A percentile compares a stretch with the other conserved stretches of the same genome.
These are phyloP conservation scores for Apogon talboti DNA, from an alignment of 2,797 vertebrate genomes.

Conservation along the genomic window DNA sequence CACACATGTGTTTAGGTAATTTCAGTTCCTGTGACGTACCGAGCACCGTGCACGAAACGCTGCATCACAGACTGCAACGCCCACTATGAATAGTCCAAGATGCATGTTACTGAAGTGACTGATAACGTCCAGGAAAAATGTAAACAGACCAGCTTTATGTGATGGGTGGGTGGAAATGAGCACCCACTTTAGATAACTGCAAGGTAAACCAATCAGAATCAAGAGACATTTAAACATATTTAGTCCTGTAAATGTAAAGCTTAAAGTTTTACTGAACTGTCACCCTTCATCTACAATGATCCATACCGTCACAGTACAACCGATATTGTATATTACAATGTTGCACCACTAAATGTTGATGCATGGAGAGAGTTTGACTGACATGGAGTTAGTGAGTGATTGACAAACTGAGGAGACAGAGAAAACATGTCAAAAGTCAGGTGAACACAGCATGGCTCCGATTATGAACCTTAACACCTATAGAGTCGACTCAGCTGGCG, in stretches of 20 bases:
- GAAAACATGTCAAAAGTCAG: conserved; percentile 27
- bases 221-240: conserved; percentile 15
- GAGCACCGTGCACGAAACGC: conserved; percentile 28
- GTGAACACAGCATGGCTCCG: conserved; percentile 44
- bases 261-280: neutral
- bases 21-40: conserved; percentile 58
- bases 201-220: conserved; percentile 6
- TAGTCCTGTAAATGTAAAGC: conserved; percentile 10
- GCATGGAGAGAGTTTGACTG: conserved; percentile 32
- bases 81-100: conserved; percentile 14
- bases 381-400: conserved; percentile 35
- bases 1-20: conserved; percentile 51
- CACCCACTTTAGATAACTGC: conserved; percentile 52
- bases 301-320: neutral
- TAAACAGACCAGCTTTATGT: conserved; percentile 50
- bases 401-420: conserved; percentile 25
- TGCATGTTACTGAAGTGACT: neutral
- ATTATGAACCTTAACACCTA: conserved; percentile 33
- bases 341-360: conserved; percentile 13
- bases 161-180: conserved; percentile 50
- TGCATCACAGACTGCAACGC: conserved; percentile 56
- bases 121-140: conserved; percentile 8
- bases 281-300: neutral
- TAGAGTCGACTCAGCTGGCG: conserved; percentile 44
- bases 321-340: neutral